A percentile compares a stretch with the other conserved stretches of the same genome.
These are phyloP conservation scores for Sorex araneus DNA, from an alignment of 2,113 vertebrate species.

Conservation along the genomic window DNA sequence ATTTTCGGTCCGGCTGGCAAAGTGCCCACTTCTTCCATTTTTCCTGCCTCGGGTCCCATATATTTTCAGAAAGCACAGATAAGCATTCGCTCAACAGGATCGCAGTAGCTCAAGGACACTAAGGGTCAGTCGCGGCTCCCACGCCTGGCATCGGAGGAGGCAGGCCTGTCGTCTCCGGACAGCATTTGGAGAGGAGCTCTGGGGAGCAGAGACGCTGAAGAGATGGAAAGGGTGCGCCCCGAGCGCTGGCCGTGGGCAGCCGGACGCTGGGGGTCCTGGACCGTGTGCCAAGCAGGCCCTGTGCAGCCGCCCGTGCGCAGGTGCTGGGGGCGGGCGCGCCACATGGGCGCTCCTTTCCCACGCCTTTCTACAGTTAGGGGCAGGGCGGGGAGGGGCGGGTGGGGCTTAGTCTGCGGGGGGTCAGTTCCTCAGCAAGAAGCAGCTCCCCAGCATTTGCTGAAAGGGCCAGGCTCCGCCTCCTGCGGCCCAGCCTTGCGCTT, in stretches of 20 bases:
- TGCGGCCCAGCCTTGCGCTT: neutral
- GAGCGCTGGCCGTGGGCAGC: slow-evolving; percentile 55
- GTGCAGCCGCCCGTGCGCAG: neutral
- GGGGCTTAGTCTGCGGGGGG: neutral
- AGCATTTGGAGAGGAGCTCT: neutral
- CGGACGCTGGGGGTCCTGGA: slow-evolving; percentile 42
- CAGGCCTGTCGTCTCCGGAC: slow-evolving; percentile 33
- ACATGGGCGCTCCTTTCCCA: slow-evolving; percentile 56
- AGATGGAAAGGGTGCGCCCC: neutral
- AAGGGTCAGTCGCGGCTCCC: neutral
- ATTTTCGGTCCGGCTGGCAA: slow-evolving; percentile 51
- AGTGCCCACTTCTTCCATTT: slow-evolving; percentile 54
- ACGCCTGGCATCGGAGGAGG: slow-evolving; percentile 4
- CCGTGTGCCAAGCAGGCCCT: slow-evolving; percentile 68
- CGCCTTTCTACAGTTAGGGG: slow-evolving; percentile 44
- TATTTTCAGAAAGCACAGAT: slow-evolving; percentile 76
- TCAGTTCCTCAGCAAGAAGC: slow-evolving; percentile 46
- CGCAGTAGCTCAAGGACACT: slow-evolving; percentile 26
- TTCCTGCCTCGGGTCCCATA: slow-evolving; percentile 27
- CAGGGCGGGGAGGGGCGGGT: neutral
- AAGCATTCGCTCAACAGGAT: slow-evolving; percentile 41
- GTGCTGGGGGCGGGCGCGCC: slow-evolving; percentile 18
- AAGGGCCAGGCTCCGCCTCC: neutral
- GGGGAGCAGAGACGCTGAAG: slow-evolving; percentile 54
- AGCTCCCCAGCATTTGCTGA: slow-evolving; percentile 62